A percentile compares a stretch with the other conserved stretches of the same genome.
Conservation (phyloP, 2,888 invertebrate species). For the Stenotaenia linearis region DNA sequence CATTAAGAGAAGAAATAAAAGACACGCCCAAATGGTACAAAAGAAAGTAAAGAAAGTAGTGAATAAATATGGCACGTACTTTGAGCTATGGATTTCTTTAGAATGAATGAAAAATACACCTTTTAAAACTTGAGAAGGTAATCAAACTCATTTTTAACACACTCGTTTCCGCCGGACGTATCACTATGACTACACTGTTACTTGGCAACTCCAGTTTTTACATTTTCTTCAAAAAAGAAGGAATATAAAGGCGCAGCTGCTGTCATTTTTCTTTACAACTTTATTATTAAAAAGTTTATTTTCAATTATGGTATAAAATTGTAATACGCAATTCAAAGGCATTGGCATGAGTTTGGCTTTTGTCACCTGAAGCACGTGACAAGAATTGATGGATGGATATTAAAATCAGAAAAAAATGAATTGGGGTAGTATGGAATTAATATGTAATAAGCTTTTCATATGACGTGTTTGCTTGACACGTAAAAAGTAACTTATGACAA, state of each 20-base stretch:
- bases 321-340: not conserved
- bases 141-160: slow-evolving; percentile 3
- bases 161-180: not conserved
- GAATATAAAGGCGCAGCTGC: not conserved
- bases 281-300: slow-evolving; percentile 10
- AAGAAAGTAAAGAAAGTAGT: not conserved
- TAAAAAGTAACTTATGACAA: not conserved
- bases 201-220: not conserved
- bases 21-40: slow-evolving; percentile 1
- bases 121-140: not conserved
- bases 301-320: not conserved
- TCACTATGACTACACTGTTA: not conserved
- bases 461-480: not conserved
- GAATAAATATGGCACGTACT: not conserved
- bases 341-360: not conserved
- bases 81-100: not conserved
- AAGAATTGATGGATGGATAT: not conserved
- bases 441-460: not conserved
- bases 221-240: not conserved
- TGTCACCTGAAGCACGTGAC: slow-evolving; percentile 1
- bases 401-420: not conserved
- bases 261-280: not conserved
- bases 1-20: not conserved
- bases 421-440: not conserved
- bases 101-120: not conserved